Evolutionary conservation across 1,140 invertebrate species (phyloP).

Genomic region (Leptinotarsa texana): DNA sequence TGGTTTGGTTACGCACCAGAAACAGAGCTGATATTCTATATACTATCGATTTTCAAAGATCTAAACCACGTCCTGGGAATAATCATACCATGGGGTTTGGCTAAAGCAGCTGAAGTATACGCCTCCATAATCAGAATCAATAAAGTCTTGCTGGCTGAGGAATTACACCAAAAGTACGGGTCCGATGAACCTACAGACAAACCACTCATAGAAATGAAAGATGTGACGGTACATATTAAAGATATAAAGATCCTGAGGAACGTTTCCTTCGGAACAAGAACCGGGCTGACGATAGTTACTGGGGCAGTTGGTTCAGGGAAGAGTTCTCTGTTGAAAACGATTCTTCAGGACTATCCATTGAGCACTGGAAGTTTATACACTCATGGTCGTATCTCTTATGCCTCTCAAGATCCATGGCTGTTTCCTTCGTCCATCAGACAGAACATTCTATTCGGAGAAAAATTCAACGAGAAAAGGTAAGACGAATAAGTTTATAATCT

Average conservation of each 20-base stretch:
- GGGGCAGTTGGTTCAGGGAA: conserved; percentile 86
- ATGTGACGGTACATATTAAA: conserved; percentile 63
- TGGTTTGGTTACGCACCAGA: conserved; percentile 14
- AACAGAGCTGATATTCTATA: conserved; percentile 20
- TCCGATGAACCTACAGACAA: conserved; percentile 4
- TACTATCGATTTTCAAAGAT: conserved; percentile 12
- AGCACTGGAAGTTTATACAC: conserved; percentile 56
- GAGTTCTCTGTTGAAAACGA: conserved; percentile 70
- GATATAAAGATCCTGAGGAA: conserved; percentile 58
- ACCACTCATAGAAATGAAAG: conserved; percentile 53
- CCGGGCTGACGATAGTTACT: conserved; percentile 69
- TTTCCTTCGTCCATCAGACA: conserved; percentile 65
- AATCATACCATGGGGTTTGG: conserved; percentile 51
- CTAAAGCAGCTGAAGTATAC: conserved; percentile 58
- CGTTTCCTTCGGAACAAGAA: conserved; percentile 27
- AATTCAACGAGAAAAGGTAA: conserved; percentile 60
- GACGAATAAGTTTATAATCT: conserved; percentile 46
- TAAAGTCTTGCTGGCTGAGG: conserved; percentile 32
- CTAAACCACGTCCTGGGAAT: neutral
- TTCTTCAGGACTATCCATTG: conserved; percentile 71
- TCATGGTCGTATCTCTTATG: conserved; percentile 74
- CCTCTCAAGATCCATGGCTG: conserved; percentile 80
- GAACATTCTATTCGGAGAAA: conserved; percentile 68
- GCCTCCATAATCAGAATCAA: conserved; percentile 34
- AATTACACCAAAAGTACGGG: conserved; percentile 20